A percentile compares a stretch with the other conserved stretches of the same genome.
phyloP scores from a whole-genome alignment of 2,797 vertebrate genomes.

The Monodelphis domestica region DNA sequence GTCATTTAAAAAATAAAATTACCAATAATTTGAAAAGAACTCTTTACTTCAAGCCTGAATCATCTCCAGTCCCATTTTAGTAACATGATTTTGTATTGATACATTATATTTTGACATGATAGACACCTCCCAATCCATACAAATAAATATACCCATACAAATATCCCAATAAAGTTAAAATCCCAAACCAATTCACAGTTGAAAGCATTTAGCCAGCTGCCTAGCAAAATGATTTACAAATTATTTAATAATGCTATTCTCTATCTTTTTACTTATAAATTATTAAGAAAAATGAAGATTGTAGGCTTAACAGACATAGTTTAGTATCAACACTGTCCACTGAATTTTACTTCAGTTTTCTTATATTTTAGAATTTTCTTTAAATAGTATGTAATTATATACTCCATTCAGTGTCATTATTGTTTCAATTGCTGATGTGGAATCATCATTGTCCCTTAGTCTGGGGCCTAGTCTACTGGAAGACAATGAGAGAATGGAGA shows the following conservation, averaged over 20 bases:
- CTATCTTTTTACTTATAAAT: background rate
- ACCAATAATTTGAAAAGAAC: background rate
- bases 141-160: background rate
- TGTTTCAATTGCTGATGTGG: background rate
- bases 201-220: background rate
- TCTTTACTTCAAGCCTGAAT: background rate
- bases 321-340: background rate
- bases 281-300: background rate
- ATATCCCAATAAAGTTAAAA: background rate
- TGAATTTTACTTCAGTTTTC: background rate
- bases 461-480: background rate
- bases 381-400: background rate
- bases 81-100: background rate
- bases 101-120: background rate
- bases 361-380: background rate
- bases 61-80: background rate
- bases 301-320: background rate
- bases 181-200: background rate
- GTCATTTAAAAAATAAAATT: background rate
- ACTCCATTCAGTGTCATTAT: background rate
- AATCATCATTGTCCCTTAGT: background rate
- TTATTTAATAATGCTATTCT: background rate
- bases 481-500: background rate
- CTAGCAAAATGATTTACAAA: background rate
- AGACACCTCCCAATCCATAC: background rate